Conservation (phyloP, 1,140 invertebrate species). For the Drosophila trapezifrons region DNA sequence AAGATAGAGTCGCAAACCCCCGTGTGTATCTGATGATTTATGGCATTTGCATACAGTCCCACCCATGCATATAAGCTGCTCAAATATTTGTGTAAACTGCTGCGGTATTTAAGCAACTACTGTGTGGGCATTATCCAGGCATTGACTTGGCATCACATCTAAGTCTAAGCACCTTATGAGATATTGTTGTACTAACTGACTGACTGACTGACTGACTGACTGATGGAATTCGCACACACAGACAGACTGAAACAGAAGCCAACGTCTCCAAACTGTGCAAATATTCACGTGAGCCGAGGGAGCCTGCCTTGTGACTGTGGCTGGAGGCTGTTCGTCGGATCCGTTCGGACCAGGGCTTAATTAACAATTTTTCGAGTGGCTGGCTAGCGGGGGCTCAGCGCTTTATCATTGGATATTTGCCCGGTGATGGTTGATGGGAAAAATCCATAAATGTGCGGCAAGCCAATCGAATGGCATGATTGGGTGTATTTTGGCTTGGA, state of each 20-base stretch:
- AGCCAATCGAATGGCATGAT: slow-evolving; percentile 36
- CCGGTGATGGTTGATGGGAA: slow-evolving; percentile 21
- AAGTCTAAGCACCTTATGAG: slow-evolving; percentile 22
- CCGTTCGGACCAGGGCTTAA: slow-evolving; percentile 52
- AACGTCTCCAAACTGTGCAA: slow-evolving; percentile 62
- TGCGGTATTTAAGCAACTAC: slow-evolving; percentile 65
- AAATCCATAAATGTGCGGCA: slow-evolving; percentile 31
- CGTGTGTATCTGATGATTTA: slow-evolving; percentile 32
- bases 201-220: slow-evolving; percentile 14
- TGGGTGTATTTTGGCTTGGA: slow-evolving; percentile 14
- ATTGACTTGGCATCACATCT: slow-evolving; percentile 19
- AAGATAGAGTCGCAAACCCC: slow-evolving; percentile 12
- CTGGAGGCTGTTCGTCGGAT: slow-evolving; percentile 15
- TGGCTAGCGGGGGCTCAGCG: slow-evolving; percentile 10
- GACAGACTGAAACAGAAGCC: slow-evolving; percentile 41
- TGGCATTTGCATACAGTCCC: slow-evolving; percentile 51
- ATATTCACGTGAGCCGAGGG: slow-evolving; percentile 65
- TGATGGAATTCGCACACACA: slow-evolving; percentile 39
- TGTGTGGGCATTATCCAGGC: slow-evolving; percentile 49
- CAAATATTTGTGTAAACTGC: slow-evolving; percentile 67
- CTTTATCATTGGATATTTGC: slow-evolving; percentile 4
- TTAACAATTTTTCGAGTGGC: slow-evolving; percentile 58
- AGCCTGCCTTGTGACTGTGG: slow-evolving; percentile 37
- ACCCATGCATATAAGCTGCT: slow-evolving; percentile 47
- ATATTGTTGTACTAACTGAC: slow-evolving; percentile 32